Evolutionary conservation across 2,797 vertebrate species (phyloP), one percentile per base, ranked within the genome.

Genomic region (Sciurus vulgaris): DNA sequence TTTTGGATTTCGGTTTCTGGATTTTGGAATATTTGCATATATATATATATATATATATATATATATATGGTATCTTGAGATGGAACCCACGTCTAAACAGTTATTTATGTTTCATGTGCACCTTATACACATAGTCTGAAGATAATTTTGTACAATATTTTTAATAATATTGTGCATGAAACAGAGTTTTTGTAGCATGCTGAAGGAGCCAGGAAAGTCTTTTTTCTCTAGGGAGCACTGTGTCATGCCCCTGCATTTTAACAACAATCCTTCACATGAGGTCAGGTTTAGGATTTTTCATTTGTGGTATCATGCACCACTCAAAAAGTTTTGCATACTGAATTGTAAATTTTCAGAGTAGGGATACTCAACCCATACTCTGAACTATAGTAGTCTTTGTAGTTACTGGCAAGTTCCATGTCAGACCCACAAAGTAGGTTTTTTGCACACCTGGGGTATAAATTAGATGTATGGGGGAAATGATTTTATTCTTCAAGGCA

Each of bases 391-490:
- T 54, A 35, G 79, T 70, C 9, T 44, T 18, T 61, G 51, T 47
- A 22, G 5, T 26, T 63, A n/a, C 89, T 74, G 33, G 28, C 59
- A 91, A n/a, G 26, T 67, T 94, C 86, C 84, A 0, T 91, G n/a
- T 89, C 92, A 84, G 28, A 91, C 83, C 18, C 33, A 54, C 79
- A 84, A 85, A 86, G 17, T 20, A 73, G 24, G 13, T 76, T 35
- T 22, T 92, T 87, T 59, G 17, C 11, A 76, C 87, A 47, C 18
- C 22, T 72, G 20, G 56, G 11, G 22, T 47, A 8, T 67, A 72
- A 74, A 74, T 94, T 84, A 86, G 76, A 94, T 63, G 30, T 63
- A 63, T 47, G 11, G 51, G 69, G 24, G 77, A 89, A 72, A 22
- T 72, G 30, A 59, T 38, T 51, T 38, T 95, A 49, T 94, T 82